These are phyloP conservation scores for Phrynocephalus forsythii DNA, from an alignment of 2,797 vertebrate genomes.

Conservation along the genomic window DNA sequence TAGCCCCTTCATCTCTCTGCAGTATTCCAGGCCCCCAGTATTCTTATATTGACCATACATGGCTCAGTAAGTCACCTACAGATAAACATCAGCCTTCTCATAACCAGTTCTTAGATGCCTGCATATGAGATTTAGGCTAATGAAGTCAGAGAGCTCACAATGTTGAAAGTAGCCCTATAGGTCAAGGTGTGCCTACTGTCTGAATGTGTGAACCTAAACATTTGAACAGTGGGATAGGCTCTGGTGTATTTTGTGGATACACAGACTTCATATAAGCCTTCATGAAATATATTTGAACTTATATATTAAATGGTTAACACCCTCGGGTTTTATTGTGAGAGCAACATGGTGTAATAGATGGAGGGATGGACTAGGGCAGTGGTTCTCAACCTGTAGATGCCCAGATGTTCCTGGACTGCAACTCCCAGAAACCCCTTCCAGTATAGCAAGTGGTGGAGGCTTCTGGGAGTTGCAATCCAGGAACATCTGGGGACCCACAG, in stretches of 20 bases:
- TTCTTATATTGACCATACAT: background rate
- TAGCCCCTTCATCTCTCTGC: no score
- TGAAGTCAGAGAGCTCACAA: no score
- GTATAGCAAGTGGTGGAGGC: no score
- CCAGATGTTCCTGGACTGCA: no score
- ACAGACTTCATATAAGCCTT: background rate
- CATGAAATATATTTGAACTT: background rate
- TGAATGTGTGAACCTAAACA: background rate
- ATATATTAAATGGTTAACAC: background rate
- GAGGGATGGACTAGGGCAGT: no score
- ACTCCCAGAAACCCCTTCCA: no score
- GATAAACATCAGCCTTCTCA: background rate
- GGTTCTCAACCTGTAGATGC: no score
- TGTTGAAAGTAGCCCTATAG: background rate
- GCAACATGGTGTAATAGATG: no score
- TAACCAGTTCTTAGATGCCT: background rate
- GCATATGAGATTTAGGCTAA: no score
- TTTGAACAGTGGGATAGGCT: background rate
- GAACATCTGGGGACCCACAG: no score
- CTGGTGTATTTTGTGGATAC: background rate
- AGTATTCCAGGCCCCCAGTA: background rate
- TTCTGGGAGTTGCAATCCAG: no score
- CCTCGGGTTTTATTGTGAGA: background rate
- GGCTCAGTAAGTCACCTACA: background rate
- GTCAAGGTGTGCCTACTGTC: background rate